phyloP scores from a whole-genome alignment of 2,113 vertebrate species.

The Emberiza fucata region DNA sequence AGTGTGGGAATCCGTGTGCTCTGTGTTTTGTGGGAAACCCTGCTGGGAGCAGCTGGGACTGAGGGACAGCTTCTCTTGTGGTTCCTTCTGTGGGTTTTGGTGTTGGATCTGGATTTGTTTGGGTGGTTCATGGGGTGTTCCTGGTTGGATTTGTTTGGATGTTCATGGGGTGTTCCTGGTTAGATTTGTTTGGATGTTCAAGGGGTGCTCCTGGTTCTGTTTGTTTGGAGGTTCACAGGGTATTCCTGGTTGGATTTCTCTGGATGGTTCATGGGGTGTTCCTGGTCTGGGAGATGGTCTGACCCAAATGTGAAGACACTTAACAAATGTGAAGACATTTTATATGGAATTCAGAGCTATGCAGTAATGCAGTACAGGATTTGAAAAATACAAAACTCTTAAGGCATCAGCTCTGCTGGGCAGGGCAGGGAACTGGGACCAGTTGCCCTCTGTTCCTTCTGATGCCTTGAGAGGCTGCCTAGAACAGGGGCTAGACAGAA shows the following conservation, averaged over 20 bases:
- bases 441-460: not conserved
- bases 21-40: not conserved
- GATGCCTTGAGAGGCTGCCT: not conserved
- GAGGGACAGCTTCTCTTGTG: not conserved
- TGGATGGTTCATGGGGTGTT: not conserved
- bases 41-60: not conserved
- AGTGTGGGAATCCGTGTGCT: not conserved
- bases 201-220: not conserved
- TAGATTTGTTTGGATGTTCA: not conserved
- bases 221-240: too few species aligned
- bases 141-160: not conserved
- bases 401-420: not conserved
- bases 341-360: not conserved
- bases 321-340: too few species aligned
- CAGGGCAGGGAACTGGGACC: not conserved
- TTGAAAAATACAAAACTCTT: not conserved
- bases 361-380: not conserved
- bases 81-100: not conserved
- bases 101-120: not conserved
- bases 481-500: not conserved
- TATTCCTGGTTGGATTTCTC: not conserved
- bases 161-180: not conserved
- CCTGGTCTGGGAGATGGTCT: not conserved
- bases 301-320: not conserved
- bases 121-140: fast-evolving